These are phyloP conservation scores for Monopis laevigella DNA, from an alignment of 2,888 invertebrate species.

Conservation along the genomic window DNA sequence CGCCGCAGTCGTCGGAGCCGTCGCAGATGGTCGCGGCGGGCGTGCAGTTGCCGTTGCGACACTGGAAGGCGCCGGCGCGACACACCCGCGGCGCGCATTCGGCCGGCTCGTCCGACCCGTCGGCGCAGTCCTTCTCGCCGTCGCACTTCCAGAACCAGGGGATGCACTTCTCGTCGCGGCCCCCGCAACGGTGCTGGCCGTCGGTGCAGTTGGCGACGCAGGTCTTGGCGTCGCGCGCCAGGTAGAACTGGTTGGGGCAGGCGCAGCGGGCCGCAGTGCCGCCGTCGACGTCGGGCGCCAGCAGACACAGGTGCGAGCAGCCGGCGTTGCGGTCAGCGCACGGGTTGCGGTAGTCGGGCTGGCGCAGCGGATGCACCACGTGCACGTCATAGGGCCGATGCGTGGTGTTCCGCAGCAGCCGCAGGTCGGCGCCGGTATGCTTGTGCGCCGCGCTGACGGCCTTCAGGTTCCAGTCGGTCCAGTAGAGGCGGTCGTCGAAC, in stretches of 20 bases:
- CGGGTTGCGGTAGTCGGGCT: conserved; percentile 87
- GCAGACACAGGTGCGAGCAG: conserved; percentile 94
- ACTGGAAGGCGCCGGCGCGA: conserved; percentile 92
- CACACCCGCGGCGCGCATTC: conserved; percentile 88
- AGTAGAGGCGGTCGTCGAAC: conserved; percentile 93
- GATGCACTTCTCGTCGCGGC: conserved; percentile 70
- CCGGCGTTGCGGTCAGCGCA: conserved; percentile 94
- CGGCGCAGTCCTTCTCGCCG: conserved; percentile 91
- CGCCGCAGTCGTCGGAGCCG: conserved; percentile 92
- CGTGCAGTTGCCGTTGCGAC: conserved; percentile 91
- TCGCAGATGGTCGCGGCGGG: conserved; percentile 94
- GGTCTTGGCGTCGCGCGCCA: conserved; percentile 82
- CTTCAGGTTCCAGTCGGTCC: conserved; percentile 99
- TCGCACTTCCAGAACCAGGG: conserved; percentile 77
- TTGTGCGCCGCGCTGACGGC: conserved; percentile 92
- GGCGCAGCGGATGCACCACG: conserved; percentile 88
- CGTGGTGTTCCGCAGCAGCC: conserved; percentile 85
- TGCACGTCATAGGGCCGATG: conserved; percentile 96
- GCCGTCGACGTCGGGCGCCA: conserved; percentile 87
- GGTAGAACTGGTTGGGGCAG: conserved; percentile 94
- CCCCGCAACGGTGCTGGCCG: conserved; percentile 80
- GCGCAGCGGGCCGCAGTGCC: conserved; percentile 86
- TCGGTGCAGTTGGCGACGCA: conserved; percentile 95
- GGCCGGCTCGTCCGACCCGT: conserved; percentile 89
- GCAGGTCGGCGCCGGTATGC: conserved; percentile 82